Evolutionary conservation across 1,140 invertebrate genomes (phyloP).

Genomic region (Diploscapter pachys): DNA sequence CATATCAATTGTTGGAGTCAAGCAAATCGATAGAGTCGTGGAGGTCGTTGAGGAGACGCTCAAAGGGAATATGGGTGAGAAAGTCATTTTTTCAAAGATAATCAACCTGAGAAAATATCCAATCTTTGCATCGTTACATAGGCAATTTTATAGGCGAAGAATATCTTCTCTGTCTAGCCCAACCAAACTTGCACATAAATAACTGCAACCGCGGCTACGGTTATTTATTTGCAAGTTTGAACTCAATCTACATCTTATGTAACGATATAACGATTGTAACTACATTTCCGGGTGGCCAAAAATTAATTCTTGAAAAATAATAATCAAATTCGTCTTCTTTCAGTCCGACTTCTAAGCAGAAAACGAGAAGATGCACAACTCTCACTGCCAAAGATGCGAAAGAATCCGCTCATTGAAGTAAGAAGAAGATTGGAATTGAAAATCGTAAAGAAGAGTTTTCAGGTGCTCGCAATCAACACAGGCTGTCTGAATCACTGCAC

Average conservation of each 20-base stretch:
- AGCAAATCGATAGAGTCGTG: constrained; percentile 95
- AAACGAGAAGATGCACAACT: constrained; percentile 74
- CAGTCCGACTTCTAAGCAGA: constrained; percentile 59
- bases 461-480: constrained; percentile 87
- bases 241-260: too few species aligned
- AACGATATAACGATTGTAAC: too few species aligned
- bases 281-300: too few species aligned
- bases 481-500: constrained; percentile 97
- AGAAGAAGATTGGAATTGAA: background rate
- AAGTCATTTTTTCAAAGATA: background rate
- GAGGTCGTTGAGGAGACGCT: constrained; percentile 82
- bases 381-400: constrained; percentile 83
- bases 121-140: too few species aligned
- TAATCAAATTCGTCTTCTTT: background rate
- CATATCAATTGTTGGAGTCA: constrained; percentile 78
- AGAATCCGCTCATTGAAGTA: constrained; percentile 90
- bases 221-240: too few species aligned
- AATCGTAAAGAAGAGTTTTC: background rate
- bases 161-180: too few species aligned
- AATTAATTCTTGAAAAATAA: background rate
- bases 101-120: constrained; percentile 4
- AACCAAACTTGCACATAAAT: too few species aligned
- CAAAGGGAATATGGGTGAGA: constrained; percentile 29
- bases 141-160: too few species aligned
- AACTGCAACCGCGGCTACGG: too few species aligned